Conservation (phyloP, 2,888 invertebrate genomes). For the Xanthorhoe spadicearia region DNA sequence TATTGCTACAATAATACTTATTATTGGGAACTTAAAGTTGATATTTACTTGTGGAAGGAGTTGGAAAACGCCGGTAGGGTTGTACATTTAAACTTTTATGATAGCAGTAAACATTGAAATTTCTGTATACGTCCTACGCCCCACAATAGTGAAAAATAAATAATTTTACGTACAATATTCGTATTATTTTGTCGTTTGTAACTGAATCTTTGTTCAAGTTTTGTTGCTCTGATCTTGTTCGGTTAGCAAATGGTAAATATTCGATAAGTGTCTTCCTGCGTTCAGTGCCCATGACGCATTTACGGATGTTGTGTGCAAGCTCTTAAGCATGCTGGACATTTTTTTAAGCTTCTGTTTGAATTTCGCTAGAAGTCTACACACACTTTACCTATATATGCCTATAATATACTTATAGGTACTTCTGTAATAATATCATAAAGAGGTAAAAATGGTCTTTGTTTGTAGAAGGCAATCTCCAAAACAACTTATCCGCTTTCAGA, state of each 20-base stretch:
- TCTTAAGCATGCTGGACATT: no score
- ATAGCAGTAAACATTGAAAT: constrained; percentile 41
- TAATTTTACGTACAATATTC: constrained; percentile 17
- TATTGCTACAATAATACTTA: constrained; percentile 12
- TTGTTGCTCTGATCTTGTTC: not conserved
- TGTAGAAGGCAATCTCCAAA: no score
- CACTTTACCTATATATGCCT: no score
- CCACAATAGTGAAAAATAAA: constrained; percentile 28
- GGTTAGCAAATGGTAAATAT: not conserved
- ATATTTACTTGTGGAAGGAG: constrained; percentile 30
- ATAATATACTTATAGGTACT: no score
- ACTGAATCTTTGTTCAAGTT: not conserved
- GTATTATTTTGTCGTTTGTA: constrained; percentile 4
- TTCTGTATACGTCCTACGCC: constrained; percentile 41
- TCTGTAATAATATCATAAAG: no score
- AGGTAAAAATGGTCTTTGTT: no score
- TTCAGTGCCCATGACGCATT: no score
- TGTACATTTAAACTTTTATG: constrained; percentile 48
- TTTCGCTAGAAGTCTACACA: no score
- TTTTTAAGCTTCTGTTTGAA: no score
- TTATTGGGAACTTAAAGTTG: not conserved
- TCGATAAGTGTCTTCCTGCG: no score
- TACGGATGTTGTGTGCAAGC: no score
- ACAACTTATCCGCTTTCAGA: no score
- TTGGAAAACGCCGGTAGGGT: constrained; percentile 41